Base-by-base conservation (phyloP, 2,113 vertebrate species). In the Nibea coibor region DNA sequence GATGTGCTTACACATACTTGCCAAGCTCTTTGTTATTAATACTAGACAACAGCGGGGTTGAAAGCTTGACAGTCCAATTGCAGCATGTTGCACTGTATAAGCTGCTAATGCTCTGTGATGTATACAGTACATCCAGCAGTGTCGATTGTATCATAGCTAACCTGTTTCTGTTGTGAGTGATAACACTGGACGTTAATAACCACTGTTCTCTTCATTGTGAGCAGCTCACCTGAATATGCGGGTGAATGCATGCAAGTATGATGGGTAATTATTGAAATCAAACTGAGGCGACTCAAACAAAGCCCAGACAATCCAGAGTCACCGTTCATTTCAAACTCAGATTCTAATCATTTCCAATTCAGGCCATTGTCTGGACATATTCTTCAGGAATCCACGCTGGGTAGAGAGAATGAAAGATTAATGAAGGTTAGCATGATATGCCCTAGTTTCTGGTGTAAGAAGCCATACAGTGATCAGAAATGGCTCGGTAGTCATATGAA, bases 341-440 rank as follows among this genome's bases (percentile, higher is more conserved):
- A 64, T 17, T 48, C 20, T 26, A 53, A 48, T 45, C 22, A 19
- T 58, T 78, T 79, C 67, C 3, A 62, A 65, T 66, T 42, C 28
- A 11, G 16, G 59, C 20, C 48, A 72, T 43, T 0, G 2, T 19
- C 11, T 48, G 35, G 20, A 15, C 35, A 11, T 31, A n/a, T 12
- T 56, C 5, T 15, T 47, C 20, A 66, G 35, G 47, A 67, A 43
- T 10, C 39, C 54, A 20, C 35, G 35, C 51, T 61, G 19, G 4
- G 48, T 7, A 39, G 24, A 74, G 11, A 31, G 5, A 31, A 19
- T 73, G 47, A 59, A 75, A 66, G 11, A 80, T 66, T 71, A 76
- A 75, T 75, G 1, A 75, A 70, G 58, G 16, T 57, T 42, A 51
- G 6, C 28, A 4, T 56, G 9, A 11, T 51, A 50, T 72, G 11